Percentiles rank a stretch among this genome's conserved stretches.
These are phyloP conservation scores for Battus philenor DNA, from an alignment of 1,140 invertebrate species.

Conservation along the genomic window DNA sequence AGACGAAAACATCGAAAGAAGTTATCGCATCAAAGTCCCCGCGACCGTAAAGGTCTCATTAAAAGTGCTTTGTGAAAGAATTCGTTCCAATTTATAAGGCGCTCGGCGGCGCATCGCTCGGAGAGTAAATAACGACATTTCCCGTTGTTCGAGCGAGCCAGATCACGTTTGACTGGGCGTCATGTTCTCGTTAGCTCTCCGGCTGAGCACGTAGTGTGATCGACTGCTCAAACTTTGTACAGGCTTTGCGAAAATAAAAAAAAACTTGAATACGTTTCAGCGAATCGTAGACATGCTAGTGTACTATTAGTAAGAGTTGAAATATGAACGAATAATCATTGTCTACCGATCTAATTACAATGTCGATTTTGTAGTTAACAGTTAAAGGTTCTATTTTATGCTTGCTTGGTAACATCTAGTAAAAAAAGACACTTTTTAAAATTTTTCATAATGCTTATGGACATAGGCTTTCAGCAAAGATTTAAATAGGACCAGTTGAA, in stretches of 20 bases:
- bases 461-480: too few species aligned
- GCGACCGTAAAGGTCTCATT: slow-evolving; percentile 65
- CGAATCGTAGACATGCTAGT: too few species aligned
- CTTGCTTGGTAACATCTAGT: too few species aligned
- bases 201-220: slow-evolving; percentile 16
- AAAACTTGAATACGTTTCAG: too few species aligned
- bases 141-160: slow-evolving; percentile 49
- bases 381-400: too few species aligned
- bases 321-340: too few species aligned
- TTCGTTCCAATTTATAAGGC: slow-evolving; percentile 66
- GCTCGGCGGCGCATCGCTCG: slow-evolving; percentile 52
- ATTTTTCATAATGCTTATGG: too few species aligned
- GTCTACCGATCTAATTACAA: too few species aligned
- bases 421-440: too few species aligned
- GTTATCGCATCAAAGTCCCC: slow-evolving; percentile 66
- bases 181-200: slow-evolving; percentile 23
- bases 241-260: slow-evolving; percentile 1
- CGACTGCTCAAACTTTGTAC: slow-evolving; percentile 7
- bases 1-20: slow-evolving; percentile 71
- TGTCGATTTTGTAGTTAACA: too few species aligned
- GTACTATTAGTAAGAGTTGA: too few species aligned
- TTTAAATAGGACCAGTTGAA: too few species aligned
- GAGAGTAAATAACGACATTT: slow-evolving; percentile 61
- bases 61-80: slow-evolving; percentile 69
- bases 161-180: slow-evolving; percentile 13